phyloP scores from a whole-genome alignment of 2,113 vertebrate genomes.

The Crocuta crocuta region DNA sequence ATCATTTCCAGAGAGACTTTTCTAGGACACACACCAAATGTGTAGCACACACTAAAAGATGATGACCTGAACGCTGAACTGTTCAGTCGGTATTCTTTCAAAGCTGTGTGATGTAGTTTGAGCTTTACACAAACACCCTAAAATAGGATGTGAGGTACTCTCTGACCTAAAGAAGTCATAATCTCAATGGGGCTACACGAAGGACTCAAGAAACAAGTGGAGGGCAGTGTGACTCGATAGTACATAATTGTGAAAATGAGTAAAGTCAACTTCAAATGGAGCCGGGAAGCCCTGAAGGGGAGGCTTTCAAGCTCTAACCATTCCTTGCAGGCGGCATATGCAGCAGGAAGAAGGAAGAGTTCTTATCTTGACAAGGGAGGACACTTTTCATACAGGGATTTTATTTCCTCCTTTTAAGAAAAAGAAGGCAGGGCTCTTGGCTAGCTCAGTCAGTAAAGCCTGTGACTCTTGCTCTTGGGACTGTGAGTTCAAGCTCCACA shows the following conservation, averaged over 20 bases:
- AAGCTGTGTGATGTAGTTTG: not conserved
- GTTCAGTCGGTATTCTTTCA: not conserved
- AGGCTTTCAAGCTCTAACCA: not conserved
- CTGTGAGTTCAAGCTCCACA: no score
- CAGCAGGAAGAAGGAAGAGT: not conserved
- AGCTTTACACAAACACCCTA: not conserved
- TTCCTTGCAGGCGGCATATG: not conserved
- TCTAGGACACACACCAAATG: not conserved
- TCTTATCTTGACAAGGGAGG: not conserved
- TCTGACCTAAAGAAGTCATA: not conserved
- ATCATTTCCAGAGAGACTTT: constrained; percentile 24
- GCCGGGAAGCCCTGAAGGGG: not conserved
- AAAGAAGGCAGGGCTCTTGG: not conserved
- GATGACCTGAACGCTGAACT: not conserved
- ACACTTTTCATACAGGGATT: not conserved
- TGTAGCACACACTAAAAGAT: not conserved
- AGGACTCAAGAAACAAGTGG: not conserved
- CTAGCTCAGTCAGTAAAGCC: not conserved
- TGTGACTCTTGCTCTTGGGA: not conserved
- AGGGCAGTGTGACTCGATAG: not conserved
- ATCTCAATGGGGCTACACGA: not conserved
- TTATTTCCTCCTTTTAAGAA: not conserved
- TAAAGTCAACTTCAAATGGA: not conserved
- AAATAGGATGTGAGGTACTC: not conserved
- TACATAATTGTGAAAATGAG: not conserved